Evolutionary conservation across 2,797 vertebrate species (phyloP), one percentile per base, ranked within the genome.

Genomic region (Gadopsis marmoratus): DNA sequence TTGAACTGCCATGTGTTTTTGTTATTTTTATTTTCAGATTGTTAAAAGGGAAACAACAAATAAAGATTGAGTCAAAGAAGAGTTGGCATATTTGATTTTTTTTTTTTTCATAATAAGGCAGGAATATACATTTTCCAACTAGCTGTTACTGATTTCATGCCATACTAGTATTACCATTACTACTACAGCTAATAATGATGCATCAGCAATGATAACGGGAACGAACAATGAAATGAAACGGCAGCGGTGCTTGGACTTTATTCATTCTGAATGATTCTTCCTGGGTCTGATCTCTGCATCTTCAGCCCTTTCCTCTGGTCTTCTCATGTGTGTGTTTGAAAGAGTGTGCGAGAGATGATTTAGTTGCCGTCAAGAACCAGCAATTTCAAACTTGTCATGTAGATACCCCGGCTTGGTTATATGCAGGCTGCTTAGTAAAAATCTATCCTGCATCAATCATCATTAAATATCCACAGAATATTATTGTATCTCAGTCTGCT

Each of bases 51-150:
- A 86, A 86, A 64, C 76, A 71, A 87, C 43, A 51, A 93, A 94
- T 93, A 94, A 93, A 92, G 75, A 75, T 21, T 81, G 51, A 86
- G 66, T 58, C 21, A 55, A 89, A 91, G 77, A 85, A 54, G 71
- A 89, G 76, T 70, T 84, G 83, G 67, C 17, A 86, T 83, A 82
- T 85, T 89, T 70, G 47, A 58, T 86, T 82, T 82, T 83, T 74
- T 26, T 26, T 26, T 26, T 78, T 67, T 55, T 55, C 11, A 48
- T n/a, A 75, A 47, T 65, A 65, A 67, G 41, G 43, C 56, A 62
- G 56, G 59, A n/a, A 35, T 26, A 3, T 26, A 23, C 16, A 50
- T 71, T 59, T 63, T 53, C 17, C 47, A 43, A 56, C 7, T 29
- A 69, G 51, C 54, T 51, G n/a, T 23, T 47, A 78, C 13, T 45